Base-by-base conservation (phyloP, 2,797 vertebrate genomes). In the Lutjanus campechanus region DNA sequence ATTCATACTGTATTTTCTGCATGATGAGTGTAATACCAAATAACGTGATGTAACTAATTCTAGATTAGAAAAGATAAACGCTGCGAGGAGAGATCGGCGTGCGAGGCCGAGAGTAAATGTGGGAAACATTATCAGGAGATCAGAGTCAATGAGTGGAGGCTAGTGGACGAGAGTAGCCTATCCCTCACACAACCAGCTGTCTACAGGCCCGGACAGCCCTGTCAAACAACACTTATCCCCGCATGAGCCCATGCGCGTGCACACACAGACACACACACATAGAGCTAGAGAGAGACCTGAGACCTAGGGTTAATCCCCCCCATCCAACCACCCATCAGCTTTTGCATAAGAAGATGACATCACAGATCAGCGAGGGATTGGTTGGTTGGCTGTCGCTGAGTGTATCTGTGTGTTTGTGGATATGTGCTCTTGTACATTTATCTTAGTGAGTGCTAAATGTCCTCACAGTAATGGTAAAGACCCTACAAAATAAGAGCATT, bases 161-260 rank as follows among this genome's bases (percentile, higher is more conserved):
- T 49, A 72, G 81, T 72, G 73, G 81, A 86, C 73, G 81, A 92
- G 90, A 94, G 92, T 93, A 84, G 89, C 89, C 89, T 92, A 92
- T 93, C 91, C 91, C 84, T 93, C 93, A 93, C 91, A 93, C 82
- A 87, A 91, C 90, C 94, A 95, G 93, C 94, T 95, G 95, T 95
- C 93, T 89, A 80, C 90, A 89, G 85, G 83, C 87, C 91, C 56
- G 77, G 81, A 81, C 83, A 81, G 78, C 79, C 76, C 85, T 89
- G 91, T 91, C 89, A 89, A 92, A 93, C 90, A 90, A 89, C 89
- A 90, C 91, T 92, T 91, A 92, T 93, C 91, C 84, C 86, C 5
- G 13, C 90, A 85, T 86, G 89, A 87, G 88, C 86, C 84, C 84
- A 43, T 41, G 82, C 49, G 6, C 51, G 6, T 11, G 2, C 76